Base-by-base conservation (phyloP, 1,140 invertebrate genomes). In the Achatina immaculata region DNA sequence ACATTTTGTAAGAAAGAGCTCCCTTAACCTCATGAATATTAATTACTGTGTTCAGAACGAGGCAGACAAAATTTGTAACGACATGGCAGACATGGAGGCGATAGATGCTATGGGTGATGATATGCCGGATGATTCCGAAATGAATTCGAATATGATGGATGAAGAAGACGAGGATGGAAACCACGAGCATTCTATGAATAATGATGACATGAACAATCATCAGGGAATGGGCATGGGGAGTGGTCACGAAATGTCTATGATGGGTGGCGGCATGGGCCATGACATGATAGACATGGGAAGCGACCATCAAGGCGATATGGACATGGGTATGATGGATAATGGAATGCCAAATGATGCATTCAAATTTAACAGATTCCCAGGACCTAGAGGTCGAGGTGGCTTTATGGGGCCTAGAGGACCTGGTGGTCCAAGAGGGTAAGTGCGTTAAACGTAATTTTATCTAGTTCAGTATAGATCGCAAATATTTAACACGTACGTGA, bases 371-470 rank as follows among this genome's bases (percentile, higher is more conserved):
- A 62, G 83, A 75, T 83, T 83, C 72, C 80, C 71, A 28, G 79
- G 75, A 19, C 83, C 83, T 11, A 71, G 83, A 42, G 83, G 83
- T 14, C 43, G 83, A 43, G 83, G 82, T 45, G 79, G 76, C n/a
- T 83, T 83, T 51, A 82, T 83, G 80, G 83, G 83, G 40, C 80
- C 80, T 48, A 43, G 83, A 62, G 80, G 80, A 77, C 83, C 77
- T 14, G 66, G 42, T 38, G 76, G 76, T n/a, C 78, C 78, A 34
- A 75, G 78, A 66, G 73, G 80, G 80, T 81, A 43, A 81, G 72
- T 40, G n/a, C 36, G 31, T 34, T 45, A 68, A 34, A 68, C 31
- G 11, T 21, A 68, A 68, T n/a, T 72, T 38, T 28, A 72, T 40
- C 11, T 40, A 40, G 34, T 72, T 36, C n/a, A n/a, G n/a, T n/a